Percentiles rank a stretch among this genome's conserved stretches.
Evolutionary conservation across 2,113 vertebrate genomes (phyloP).

Genomic region (Columba janthina): DNA sequence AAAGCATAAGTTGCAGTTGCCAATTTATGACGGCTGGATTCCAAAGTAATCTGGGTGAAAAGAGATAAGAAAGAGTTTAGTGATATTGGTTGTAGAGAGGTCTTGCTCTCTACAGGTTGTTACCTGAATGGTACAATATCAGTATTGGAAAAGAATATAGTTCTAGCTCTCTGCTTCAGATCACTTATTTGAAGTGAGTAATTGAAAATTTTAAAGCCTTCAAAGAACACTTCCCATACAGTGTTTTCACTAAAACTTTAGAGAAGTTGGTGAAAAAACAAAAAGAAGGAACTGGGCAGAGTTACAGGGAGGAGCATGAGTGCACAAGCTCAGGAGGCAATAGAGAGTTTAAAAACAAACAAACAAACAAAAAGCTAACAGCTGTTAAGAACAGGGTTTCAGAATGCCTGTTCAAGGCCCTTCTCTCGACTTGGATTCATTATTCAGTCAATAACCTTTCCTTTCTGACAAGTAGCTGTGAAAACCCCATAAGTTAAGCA

Average conservation of each 20-base stretch:
- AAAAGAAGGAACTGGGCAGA: not conserved
- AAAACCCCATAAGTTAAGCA: not conserved
- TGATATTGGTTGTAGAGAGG: not conserved
- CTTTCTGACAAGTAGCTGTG: not conserved
- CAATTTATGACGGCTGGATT: not conserved
- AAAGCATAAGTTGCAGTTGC: not conserved
- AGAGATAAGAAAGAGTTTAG: not conserved
- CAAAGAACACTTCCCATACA: not conserved
- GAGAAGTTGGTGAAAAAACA: not conserved
- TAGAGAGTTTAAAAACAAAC: not conserved
- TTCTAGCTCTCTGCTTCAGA: not conserved
- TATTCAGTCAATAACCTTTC: not conserved
- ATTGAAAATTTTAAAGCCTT: not conserved
- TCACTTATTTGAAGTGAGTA: not conserved
- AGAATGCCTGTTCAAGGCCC: not conserved
- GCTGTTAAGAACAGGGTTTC: not conserved
- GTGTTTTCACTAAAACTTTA: not conserved
- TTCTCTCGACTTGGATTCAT: not conserved
- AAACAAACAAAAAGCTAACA: not conserved
- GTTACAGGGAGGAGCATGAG: not conserved
- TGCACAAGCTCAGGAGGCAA: not conserved
- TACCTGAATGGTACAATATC: not conserved
- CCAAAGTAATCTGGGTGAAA: not conserved
- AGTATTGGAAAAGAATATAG: not conserved
- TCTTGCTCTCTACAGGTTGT: not conserved